A percentile compares a stretch with the other conserved stretches of the same genome.
Evolutionary conservation across 2,797 vertebrate genomes (phyloP).

Genomic region (Enteromius trimaculatus): DNA sequence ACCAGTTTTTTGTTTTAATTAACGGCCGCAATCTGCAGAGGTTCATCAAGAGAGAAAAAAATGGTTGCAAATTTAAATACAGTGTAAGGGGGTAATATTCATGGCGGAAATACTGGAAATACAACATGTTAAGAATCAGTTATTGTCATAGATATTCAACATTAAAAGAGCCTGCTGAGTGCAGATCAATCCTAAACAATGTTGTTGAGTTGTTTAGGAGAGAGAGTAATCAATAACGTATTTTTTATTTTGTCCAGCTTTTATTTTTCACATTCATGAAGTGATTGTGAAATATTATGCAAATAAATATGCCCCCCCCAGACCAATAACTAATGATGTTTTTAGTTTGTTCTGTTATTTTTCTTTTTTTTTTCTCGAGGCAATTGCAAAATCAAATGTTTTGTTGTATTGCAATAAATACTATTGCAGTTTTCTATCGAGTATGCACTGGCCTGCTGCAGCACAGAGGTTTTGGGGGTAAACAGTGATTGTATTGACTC

Average conservation of each 20-base stretch:
- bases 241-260: constrained; percentile 8
- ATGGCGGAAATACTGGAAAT: not conserved
- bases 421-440: constrained; percentile 39
- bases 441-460: constrained; percentile 48
- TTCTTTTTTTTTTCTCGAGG: not conserved
- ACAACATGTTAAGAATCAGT: constrained; percentile 20
- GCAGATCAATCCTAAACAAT: constrained; percentile 43
- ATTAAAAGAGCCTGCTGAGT: constrained; percentile 16
- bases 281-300: not conserved
- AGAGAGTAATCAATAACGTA: constrained; percentile 12
- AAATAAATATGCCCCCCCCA: not conserved
- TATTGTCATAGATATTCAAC: constrained; percentile 35
- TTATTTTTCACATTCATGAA: not conserved
- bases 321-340: not conserved
- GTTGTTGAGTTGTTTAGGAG: constrained; percentile 31
- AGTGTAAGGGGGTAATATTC: constrained; percentile 24
- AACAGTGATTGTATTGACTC: constrained; percentile 59
- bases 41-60: constrained; percentile 24
- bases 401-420: constrained; percentile 31
- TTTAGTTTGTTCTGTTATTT: not conserved
- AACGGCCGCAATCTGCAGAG: constrained; percentile 56
- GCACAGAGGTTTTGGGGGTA: constrained; percentile 52
- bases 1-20: constrained; percentile 64
- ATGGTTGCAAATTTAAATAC: not conserved
- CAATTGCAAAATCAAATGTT: not conserved